phyloP scores from a whole-genome alignment of 2,888 invertebrate species.

The Subacronicta megacephala region DNA sequence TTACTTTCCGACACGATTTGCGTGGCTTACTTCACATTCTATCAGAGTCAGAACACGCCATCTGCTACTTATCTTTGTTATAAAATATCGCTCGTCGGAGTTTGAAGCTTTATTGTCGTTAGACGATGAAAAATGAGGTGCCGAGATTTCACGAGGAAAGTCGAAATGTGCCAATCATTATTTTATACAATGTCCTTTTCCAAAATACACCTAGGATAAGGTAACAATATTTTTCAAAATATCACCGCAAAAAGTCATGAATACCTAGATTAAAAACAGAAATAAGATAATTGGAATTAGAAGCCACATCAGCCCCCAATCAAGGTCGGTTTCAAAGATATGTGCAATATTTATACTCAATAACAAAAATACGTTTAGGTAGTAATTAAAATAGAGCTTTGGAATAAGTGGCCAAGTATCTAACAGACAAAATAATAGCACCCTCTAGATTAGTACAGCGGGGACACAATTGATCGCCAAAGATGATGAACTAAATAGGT shows the following conservation, averaged over 20 bases:
- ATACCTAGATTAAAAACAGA: no score
- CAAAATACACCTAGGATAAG: no score
- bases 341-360: slow-evolving; percentile 62
- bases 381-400: slow-evolving; percentile 48
- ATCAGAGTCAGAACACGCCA: slow-evolving; percentile 37
- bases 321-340: slow-evolving; percentile 63
- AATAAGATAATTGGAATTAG: no score
- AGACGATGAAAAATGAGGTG: slow-evolving; percentile 12
- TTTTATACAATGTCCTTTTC: background rate
- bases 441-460: slow-evolving; percentile 2
- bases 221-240: slow-evolving; percentile 7
- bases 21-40: slow-evolving; percentile 32
- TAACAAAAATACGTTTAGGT: slow-evolving; percentile 73
- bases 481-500: slow-evolving; percentile 1
- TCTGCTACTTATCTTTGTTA: slow-evolving; percentile 16
- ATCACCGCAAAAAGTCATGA: slow-evolving; percentile 17
- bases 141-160: slow-evolving; percentile 1
- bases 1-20: slow-evolving; percentile 22
- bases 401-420: slow-evolving; percentile 22
- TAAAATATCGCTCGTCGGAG: slow-evolving; percentile 12
- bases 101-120: slow-evolving; percentile 5
- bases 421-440: background rate
- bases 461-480: slow-evolving; percentile 5
- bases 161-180: slow-evolving; percentile 10
- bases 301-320: slow-evolving; percentile 15